Base-by-base conservation (phyloP, 2,888 invertebrate genomes). In the Calliphora vomitoria region DNA sequence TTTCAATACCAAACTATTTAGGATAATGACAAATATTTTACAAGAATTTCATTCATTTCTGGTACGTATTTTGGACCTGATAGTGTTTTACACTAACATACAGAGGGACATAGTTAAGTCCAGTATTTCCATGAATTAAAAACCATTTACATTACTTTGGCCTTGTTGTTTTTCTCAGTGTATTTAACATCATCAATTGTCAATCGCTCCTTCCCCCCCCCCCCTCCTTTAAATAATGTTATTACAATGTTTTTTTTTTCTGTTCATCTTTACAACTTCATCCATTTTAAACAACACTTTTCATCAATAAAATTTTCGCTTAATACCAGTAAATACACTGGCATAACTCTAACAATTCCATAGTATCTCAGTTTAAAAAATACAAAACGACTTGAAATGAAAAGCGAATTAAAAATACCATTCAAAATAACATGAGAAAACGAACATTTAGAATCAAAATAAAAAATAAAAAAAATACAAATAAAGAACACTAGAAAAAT, bases 311-410 rank as follows among this genome's bases (percentile, higher is more conserved):
- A 64, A 64, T 64, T 41, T 47, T 50, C 20, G 15, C 50, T 76
- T 76, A 76, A 76, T 64, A 64, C 64, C 47, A 31, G 31, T 10
- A 50, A 58, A 75, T 75, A 31, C 41, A 50, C 50, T 31, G 15
- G 15, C 20, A 25, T 31, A 55, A 71, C 13, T 71, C 47, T 20
- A 72, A 15, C 74, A 75, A 62, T 72, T 10, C 10, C 3, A 47
- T 13, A 44, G 44, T 11, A 11, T 13, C 4, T 13, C 3, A 2
- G 13, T 3, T 20, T 18, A 15, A 18, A 20, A 47, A 18, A 64
- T 4, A 31, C n/a, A 8, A 44, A 18, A 20, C 6, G 18, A 50
- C 15, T 18, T 44, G 18, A 58, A 72, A 62, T 10, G 18, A 64
- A 64, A 41, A 60, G 44, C 44, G 31, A 11, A 60, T 60, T 74